Conservation (phyloP, 2,888 invertebrate genomes). For the Suillia variegata region DNA sequence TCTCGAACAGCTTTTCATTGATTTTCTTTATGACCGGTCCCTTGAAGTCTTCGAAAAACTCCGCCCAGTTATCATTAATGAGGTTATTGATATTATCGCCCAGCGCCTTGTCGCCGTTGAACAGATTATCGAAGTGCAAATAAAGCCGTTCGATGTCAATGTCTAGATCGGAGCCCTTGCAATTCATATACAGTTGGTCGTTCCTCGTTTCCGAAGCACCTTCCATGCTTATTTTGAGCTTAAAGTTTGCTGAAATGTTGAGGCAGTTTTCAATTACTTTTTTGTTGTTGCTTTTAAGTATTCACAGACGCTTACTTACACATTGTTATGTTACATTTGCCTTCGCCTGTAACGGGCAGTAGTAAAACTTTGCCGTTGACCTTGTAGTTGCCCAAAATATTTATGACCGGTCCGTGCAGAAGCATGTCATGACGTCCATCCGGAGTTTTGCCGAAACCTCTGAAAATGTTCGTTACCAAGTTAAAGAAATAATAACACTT, state of each 20-base stretch:
- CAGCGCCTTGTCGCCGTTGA: conserved; percentile 61
- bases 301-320: no score
- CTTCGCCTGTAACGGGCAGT: conserved; percentile 55
- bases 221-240: no score
- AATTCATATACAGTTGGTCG: conserved; percentile 48
- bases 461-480: no score
- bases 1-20: conserved; percentile 47
- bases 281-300: no score
- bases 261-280: no score
- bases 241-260: no score
- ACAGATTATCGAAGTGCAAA: conserved; percentile 56
- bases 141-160: conserved; percentile 39
- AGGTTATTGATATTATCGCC: conserved; percentile 62
- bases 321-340: conserved; percentile 47
- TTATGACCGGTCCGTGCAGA: conserved; percentile 12
- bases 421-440: conserved; percentile 38
- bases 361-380: conserved; percentile 58
- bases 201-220: conserved; percentile 39
- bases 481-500: no score
- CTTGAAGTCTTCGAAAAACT: conserved; percentile 33
- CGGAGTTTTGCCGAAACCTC: conserved; percentile 45
- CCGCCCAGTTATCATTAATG: conserved; percentile 62
- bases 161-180: conserved; percentile 38
- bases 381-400: conserved; percentile 45
- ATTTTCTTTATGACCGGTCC: conserved; percentile 37